phyloP scores from a whole-genome alignment of 2,888 invertebrate genomes.

The Pseudococcus viburni region DNA sequence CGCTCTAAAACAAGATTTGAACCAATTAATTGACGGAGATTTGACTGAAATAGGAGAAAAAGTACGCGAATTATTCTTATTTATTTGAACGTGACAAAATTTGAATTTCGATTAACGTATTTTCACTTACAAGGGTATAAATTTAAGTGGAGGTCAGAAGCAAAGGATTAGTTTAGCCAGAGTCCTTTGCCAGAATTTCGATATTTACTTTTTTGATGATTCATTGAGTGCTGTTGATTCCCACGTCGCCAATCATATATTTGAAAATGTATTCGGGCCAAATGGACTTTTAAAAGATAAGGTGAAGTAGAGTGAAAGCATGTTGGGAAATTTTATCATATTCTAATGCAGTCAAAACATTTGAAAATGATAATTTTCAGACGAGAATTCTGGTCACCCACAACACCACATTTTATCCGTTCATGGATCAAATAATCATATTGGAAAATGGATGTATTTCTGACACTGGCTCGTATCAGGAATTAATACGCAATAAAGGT shows the following conservation, averaged over 20 bases:
- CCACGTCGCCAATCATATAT: conserved; percentile 78
- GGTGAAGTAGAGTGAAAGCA: conserved; percentile 53
- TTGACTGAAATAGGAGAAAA: conserved; percentile 99
- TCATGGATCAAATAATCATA: conserved; percentile 92
- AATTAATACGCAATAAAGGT: conserved; percentile 85
- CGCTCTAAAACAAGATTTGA: conserved; percentile 91
- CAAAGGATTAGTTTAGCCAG: conserved; percentile 92
- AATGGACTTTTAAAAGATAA: conserved; percentile 72
- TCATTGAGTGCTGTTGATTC: conserved; percentile 82
- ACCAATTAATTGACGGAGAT: conserved; percentile 94
- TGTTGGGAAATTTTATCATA: neutral
- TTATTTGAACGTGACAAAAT: neutral
- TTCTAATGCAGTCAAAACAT: no score
- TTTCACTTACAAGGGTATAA: conserved; percentile 76
- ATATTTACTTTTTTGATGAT: conserved; percentile 95
- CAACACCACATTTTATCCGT: conserved; percentile 91
- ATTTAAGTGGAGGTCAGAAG: conserved; percentile 92
- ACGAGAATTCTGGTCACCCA: conserved; percentile 96
- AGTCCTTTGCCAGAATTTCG: conserved; percentile 90
- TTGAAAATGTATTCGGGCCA: conserved; percentile 77
- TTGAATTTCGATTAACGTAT: neutral
- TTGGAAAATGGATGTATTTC: conserved; percentile 88
- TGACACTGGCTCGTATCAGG: conserved; percentile 91
- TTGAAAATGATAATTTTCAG: conserved; percentile 68
- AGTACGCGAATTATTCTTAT: conserved; percentile 59